These are phyloP conservation scores for Melanotaenia trifasciata DNA, from an alignment of 2,797 vertebrate species.

Conservation along the genomic window DNA sequence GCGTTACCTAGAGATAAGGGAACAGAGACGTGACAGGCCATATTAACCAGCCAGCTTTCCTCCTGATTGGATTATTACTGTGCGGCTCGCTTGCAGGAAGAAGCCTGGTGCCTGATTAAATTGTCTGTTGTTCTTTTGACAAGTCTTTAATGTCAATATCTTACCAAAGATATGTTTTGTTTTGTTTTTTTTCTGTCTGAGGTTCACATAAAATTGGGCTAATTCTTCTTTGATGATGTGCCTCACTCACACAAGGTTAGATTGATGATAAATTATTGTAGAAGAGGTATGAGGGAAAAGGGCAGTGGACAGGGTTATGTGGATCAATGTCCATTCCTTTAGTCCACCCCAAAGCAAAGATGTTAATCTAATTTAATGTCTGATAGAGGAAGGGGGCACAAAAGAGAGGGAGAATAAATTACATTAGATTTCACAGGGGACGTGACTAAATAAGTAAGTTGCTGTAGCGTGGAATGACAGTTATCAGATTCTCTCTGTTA, in stretches of 20 bases:
- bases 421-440: conserved; percentile 70
- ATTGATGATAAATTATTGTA: conserved; percentile 34
- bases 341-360: conserved; percentile 57
- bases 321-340: conserved; percentile 74
- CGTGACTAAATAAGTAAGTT: conserved; percentile 74
- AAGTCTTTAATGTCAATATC: conserved; percentile 56
- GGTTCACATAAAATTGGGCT: conserved; percentile 32
- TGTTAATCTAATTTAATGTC: conserved; percentile 77
- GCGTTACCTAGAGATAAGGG: conserved; percentile 67
- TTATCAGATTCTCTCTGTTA: conserved; percentile 67
- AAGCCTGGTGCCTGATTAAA: conserved; percentile 58
- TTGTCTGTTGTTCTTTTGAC: conserved; percentile 65
- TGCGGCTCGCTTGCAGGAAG: conserved; percentile 57
- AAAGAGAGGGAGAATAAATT: conserved; percentile 72
- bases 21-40: conserved; percentile 68
- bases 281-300: conserved; percentile 1
- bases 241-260: conserved; percentile 20
- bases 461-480: conserved; percentile 73
- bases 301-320: conserved; percentile 39
- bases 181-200: conserved; percentile 28
- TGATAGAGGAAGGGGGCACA: conserved; percentile 38
- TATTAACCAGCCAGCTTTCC: conserved; percentile 71
- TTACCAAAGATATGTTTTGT: conserved; percentile 50
- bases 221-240: conserved; percentile 40
- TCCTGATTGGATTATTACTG: conserved; percentile 69